Conservation (phyloP, 2,113 vertebrate species). For the Xenotilapia longispinis region DNA sequence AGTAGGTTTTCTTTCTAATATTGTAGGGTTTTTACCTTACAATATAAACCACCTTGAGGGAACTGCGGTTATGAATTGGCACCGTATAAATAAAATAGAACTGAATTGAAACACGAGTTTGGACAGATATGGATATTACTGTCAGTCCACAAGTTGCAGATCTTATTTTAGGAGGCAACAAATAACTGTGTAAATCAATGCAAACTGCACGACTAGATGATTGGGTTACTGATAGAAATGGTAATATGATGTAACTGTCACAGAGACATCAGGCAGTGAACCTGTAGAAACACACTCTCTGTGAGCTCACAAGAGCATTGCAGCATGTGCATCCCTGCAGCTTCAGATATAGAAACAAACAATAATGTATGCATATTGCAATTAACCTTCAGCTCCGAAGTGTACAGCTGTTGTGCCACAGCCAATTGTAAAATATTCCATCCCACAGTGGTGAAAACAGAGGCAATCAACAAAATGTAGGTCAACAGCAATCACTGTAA, state of each 20-base stretch:
- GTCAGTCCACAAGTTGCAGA: neutral
- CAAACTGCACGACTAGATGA: neutral
- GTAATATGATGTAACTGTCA: neutral
- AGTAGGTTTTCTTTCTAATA: neutral
- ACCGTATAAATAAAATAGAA: neutral
- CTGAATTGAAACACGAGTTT: neutral
- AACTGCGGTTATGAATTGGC: neutral
- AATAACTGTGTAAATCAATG: neutral
- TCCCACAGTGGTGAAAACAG: neutral
- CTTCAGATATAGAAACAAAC: neutral
- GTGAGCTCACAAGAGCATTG: neutral
- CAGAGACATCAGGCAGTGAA: neutral
- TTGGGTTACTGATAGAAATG: neutral
- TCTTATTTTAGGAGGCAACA: neutral
- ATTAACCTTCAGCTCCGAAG: neutral
- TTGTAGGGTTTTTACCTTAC: neutral
- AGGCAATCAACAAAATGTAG: neutral
- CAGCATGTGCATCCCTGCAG: neutral
- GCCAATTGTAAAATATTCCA: neutral
- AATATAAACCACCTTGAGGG: neutral
- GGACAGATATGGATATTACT: neutral
- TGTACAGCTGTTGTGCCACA: neutral
- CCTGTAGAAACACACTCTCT: neutral
- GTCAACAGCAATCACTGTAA: conserved; percentile 10
- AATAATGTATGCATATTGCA: neutral